Evolutionary conservation across 1,140 invertebrate species (phyloP), one percentile per base, ranked within the genome.

Genomic region (Ostrea denselamellosa): DNA sequence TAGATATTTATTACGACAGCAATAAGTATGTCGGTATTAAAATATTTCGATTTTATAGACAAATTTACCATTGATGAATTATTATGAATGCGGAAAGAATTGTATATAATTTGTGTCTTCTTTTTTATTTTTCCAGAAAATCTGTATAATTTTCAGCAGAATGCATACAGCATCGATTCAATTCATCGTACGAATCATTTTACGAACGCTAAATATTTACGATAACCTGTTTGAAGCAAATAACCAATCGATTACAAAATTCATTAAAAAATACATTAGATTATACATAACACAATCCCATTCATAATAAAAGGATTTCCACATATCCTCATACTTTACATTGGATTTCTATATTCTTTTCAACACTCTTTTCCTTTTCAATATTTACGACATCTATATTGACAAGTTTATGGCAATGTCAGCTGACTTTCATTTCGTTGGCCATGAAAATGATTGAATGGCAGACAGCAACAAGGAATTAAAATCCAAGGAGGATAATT

Each of bases 401-500:
- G 68, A 77, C 9, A 28, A 25, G 25, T 25, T 34, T 77, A 77
- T 77, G 68, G 68, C 68, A 77, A 34, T 34, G 68, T 77, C 68
- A 77, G 68, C 68, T 77, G 68, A 77, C 68, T 77, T 77, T 77
- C 68, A 77, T 17, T 77, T 77, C 68, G 25, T 28, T 77, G 68
- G 25, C 68, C 68, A 28, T 77, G 68, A 77, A 77, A 34, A 77
- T 77, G 68, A 77, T 77, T 77, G 68, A 77, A 77, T 77, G 68
- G 68, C 68, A 77, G 68, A 77, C 68, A 77, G 28, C 56, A 62
- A 62, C 68, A 77, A 77, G 68, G 68, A 77, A 77, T 77, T 77
- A 77, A 25, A 77, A 77, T 34, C 14, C 9, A 77, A 77, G 68
- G 68, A 77, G 28, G 68, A 77, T 77, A 77, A 77, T 77, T 34